phyloP scores from a whole-genome alignment of 1,140 invertebrate species.

The Euura lappo region DNA sequence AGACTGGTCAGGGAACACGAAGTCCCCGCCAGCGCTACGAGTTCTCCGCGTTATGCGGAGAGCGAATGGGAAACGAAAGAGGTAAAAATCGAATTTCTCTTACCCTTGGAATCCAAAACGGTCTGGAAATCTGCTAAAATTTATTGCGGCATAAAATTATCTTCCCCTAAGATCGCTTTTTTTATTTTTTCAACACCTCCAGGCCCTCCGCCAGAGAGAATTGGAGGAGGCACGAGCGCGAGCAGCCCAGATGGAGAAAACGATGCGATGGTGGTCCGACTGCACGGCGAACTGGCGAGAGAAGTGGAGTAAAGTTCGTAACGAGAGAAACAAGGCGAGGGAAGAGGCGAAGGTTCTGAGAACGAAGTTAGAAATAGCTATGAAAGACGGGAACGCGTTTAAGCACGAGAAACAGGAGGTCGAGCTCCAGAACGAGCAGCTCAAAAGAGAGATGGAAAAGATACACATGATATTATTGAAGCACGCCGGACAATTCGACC shows the following conservation, averaged over 20 bases:
- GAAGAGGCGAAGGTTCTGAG: conserved; percentile 86
- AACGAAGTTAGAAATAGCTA: conserved; percentile 76
- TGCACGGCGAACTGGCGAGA: conserved; percentile 92
- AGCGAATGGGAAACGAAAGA: conserved; percentile 76
- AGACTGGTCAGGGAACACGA: conserved; percentile 62
- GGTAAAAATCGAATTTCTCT: conserved; percentile 45
- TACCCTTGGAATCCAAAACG: conserved; percentile 14
- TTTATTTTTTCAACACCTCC: conserved; percentile 16
- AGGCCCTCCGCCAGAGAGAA: conserved; percentile 78
- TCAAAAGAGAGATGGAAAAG: conserved; percentile 82
- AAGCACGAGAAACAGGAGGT: conserved; percentile 84
- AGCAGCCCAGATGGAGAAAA: conserved; percentile 97
- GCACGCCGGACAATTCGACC: conserved; percentile 71
- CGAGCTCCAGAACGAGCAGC: conserved; percentile 79
- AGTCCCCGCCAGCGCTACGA: conserved; percentile 48
- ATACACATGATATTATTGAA: conserved; percentile 72
- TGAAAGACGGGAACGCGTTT: conserved; percentile 77
- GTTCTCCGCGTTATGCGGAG: conserved; percentile 64
- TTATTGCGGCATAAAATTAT: background rate
- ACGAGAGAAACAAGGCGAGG: conserved; percentile 84
- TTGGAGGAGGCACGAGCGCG: conserved; percentile 89
- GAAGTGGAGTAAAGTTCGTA: conserved; percentile 94
- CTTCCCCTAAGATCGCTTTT: background rate
- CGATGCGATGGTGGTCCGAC: conserved; percentile 97
- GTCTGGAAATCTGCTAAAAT: background rate